Conservation (phyloP, 2,888 invertebrate genomes). For the Euclidia mi region DNA sequence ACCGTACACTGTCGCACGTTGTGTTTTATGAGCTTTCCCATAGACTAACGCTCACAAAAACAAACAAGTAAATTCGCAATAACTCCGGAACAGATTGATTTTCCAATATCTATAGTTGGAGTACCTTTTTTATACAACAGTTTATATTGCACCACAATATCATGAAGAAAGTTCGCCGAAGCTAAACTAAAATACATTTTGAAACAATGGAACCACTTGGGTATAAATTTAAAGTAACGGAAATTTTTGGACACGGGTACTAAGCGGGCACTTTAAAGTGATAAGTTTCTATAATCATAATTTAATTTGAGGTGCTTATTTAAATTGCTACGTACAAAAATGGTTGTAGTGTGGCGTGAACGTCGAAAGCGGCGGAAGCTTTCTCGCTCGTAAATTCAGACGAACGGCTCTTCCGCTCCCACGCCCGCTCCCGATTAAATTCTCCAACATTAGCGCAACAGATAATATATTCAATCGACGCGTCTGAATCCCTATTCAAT, state of each 20-base stretch:
- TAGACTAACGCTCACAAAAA: background rate
- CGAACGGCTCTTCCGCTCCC: slow-evolving; percentile 68
- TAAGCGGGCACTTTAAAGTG: background rate
- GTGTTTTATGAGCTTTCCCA: background rate
- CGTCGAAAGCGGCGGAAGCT: slow-evolving; percentile 72
- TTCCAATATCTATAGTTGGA: too few relatives aligned
- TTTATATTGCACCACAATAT: too few relatives aligned
- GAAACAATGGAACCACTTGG: slow-evolving; percentile 1
- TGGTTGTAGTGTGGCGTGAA: slow-evolving; percentile 56
- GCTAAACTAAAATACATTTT: background rate
- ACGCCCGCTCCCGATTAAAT: slow-evolving; percentile 74
- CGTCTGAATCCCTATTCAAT: slow-evolving; percentile 61
- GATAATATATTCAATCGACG: slow-evolving; percentile 72
- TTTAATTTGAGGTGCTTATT: slow-evolving; percentile 51
- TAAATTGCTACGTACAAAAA: slow-evolving; percentile 63
- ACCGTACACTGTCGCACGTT: slow-evolving; percentile 12
- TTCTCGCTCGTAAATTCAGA: slow-evolving; percentile 78
- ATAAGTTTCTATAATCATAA: slow-evolving; percentile 32
- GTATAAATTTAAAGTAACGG: slow-evolving; percentile 6
- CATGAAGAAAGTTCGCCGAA: background rate
- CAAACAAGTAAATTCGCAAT: too few relatives aligned
- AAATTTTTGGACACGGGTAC: background rate
- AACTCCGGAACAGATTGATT: too few relatives aligned
- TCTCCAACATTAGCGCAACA: slow-evolving; percentile 76
- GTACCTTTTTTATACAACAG: too few relatives aligned